Percentiles rank a stretch among this genome's conserved stretches.
phyloP scores from a whole-genome alignment of 2,888 invertebrate genomes.

The Parasteatoda lunata region DNA sequence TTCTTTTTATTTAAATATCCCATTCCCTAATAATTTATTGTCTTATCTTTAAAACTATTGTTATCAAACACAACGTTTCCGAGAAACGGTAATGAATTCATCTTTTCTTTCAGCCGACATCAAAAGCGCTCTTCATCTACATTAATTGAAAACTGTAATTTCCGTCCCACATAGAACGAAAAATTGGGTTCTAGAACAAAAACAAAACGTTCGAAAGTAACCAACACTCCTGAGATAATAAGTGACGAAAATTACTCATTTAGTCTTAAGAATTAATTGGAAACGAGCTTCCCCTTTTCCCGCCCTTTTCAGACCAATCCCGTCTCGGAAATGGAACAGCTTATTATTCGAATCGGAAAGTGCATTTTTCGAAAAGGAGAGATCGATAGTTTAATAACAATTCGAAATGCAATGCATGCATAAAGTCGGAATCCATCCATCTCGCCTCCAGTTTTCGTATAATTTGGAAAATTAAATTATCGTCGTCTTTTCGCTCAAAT shows the following conservation, averaged over 20 bases:
- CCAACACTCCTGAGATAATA: background rate
- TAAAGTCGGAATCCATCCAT: background rate
- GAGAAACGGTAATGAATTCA: too few species aligned
- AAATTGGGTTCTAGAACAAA: background rate
- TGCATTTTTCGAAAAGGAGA: background rate
- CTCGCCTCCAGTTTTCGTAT: background rate
- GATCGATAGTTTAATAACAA: constrained; percentile 33
- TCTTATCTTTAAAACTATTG: too few species aligned
- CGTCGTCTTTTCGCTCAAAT: background rate
- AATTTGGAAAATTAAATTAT: constrained; percentile 31
- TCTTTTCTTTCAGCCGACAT: too few species aligned
- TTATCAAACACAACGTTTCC: too few species aligned
- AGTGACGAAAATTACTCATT: constrained; percentile 15
- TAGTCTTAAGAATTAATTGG: constrained; percentile 26
- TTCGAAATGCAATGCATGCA: background rate
- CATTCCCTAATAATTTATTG: too few species aligned
- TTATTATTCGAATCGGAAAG: constrained; percentile 5
- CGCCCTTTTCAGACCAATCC: background rate
- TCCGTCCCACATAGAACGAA: background rate
- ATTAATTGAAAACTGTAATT: constrained; percentile 5
- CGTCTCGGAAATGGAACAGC: background rate
- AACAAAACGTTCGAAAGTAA: background rate
- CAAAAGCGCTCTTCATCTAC: background rate
- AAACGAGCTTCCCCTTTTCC: constrained; percentile 8
- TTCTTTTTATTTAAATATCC: too few species aligned